Conservation (phyloP, 2,797 vertebrate species). For the Platalea minor region DNA sequence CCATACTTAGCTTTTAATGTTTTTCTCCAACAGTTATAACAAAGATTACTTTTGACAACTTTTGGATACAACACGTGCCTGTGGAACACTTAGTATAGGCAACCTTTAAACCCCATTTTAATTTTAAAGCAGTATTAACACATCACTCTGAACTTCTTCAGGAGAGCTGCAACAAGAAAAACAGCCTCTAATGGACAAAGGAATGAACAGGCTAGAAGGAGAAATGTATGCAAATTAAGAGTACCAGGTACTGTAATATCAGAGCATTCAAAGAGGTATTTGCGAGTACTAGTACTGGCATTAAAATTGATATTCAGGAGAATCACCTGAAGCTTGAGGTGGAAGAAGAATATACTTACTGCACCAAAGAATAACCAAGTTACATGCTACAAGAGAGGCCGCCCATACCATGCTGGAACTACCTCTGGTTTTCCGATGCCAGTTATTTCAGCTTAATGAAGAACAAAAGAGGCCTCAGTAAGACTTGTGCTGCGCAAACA, state of each 20-base stretch:
- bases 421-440: not conserved
- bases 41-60: not conserved
- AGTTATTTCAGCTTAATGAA: not conserved
- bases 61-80: not conserved
- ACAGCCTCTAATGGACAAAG: conserved; percentile 5
- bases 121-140: not conserved
- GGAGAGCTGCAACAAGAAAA: conserved; percentile 75
- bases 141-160: conserved; percentile 28
- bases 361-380: not conserved
- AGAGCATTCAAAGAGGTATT: not conserved
- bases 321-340: not conserved
- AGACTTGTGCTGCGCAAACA: not conserved
- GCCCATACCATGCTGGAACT: not conserved
- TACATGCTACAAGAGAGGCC: not conserved
- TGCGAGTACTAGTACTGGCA: not conserved
- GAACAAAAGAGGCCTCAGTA: not conserved
- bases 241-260: not conserved
- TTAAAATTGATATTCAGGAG: not conserved
- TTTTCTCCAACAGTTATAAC: not conserved
- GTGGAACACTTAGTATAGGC: not conserved
- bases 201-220: not conserved
- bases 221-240: not conserved
- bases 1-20: not conserved
- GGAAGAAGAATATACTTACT: not conserved
- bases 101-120: not conserved